Evolutionary conservation across 64 coral and sea anemone species (phyloP).

Genomic region (Dendrophyllia cribrosa): DNA sequence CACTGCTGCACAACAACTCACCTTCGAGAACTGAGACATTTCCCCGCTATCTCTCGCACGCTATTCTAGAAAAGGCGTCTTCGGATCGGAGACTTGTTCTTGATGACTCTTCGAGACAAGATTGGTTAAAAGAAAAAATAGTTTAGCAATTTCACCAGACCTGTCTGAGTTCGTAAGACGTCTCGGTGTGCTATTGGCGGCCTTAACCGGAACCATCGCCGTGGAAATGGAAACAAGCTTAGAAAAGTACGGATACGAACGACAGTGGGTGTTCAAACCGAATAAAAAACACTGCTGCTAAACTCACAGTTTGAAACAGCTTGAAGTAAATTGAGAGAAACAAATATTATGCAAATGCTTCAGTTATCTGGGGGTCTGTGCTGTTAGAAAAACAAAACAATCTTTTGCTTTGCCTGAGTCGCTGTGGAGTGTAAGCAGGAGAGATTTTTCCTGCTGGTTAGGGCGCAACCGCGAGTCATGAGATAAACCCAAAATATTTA

Average conservation of each 20-base stretch:
- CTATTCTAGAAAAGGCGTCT: not conserved
- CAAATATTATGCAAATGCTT: conserved; percentile 11
- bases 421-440: not conserved
- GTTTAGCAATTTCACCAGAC: conserved; percentile 1
- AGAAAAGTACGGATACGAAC: not conserved
- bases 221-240: conserved; percentile 7
- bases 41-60: not conserved
- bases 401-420: not conserved
- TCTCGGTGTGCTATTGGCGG: conserved; percentile 20
- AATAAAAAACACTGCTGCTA: conserved; percentile 6
- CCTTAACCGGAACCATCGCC: conserved; percentile 1
- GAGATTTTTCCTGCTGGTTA: conserved; percentile 6
- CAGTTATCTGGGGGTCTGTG: not conserved
- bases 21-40: not conserved
- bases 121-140: not conserved
- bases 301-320: conserved; percentile 39
- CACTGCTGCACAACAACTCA: conserved; percentile 9
- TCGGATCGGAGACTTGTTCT: not conserved
- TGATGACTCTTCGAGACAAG: not conserved
- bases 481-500: not conserved
- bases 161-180: conserved; percentile 33
- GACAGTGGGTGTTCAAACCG: conserved; percentile 19
- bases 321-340: conserved; percentile 21
- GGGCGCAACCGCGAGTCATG: not conserved
- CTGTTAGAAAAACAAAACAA: conserved; percentile 7